Base-by-base conservation (phyloP, 2,888 invertebrate species). In the Ophion costatus region DNA sequence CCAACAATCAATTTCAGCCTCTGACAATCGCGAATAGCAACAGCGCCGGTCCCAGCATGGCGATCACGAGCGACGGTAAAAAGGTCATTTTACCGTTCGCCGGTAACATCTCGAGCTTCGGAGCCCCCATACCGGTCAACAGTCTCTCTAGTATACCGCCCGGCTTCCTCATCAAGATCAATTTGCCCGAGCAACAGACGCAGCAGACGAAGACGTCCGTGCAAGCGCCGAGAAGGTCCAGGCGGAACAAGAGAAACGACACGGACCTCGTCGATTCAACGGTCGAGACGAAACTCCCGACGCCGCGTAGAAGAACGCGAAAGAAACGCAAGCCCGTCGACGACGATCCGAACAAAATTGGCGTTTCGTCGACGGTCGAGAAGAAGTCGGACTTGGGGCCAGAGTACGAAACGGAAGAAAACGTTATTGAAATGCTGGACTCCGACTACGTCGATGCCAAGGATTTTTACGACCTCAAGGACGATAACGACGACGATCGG, bases 121-220 rank as follows among this genome's bases (percentile, higher is more conserved):
- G 93, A 5, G 90, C 91, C 42, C 93, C 93, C 2, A 93, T 93
- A 81, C 93, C 93, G 17, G 93, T 94, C 0, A 88, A 93, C 51
- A 93, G 93, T 88, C 87, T 94, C 10, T 91, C 93, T 14, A 92
- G 92, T 79, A 93, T 93, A 74, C 93, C 93, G 14, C 93, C 93
- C 7, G 93, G 93, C 45, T 88, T 93, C 22, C 81, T 94, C 22
- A 93, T 93, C 29, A 94, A 94, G 81, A 93, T 94, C 22, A 90
- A 93, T 86, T 85, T 93, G 9, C 93, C 93, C 0, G 92, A 92
- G 14, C 91, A 91, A 56, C 59, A 78, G 6, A 24, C 0, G 17
- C 20, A 57, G 73, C 87, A 87, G 5, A 87, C 66, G 10, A 85
- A 88, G 14, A 86, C 88, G 20, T 79, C 76, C 1, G 20, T 66